Base-by-base conservation (phyloP, 23 tunicate species). In the Styela clava region DNA sequence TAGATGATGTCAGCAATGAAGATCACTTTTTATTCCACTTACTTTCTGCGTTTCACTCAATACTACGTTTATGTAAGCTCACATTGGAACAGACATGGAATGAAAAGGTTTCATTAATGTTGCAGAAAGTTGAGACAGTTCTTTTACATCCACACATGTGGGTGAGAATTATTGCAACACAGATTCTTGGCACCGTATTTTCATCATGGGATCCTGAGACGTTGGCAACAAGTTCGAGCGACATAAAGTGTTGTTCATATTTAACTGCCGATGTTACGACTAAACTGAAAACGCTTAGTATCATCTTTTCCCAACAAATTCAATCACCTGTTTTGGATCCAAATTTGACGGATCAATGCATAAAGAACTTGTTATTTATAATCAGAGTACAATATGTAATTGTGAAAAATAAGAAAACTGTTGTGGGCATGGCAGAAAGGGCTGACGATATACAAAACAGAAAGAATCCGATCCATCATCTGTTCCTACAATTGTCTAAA, bases 101-200 rank as follows among this genome's bases (percentile, higher is more conserved):
- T 25, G 79, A 78, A 35, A 33, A 24, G 12, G 22, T 86, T 64
- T 2, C 29, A 2, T 35, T 52, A 23, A 62, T 91, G 16, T 79
- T 91, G 32, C 72, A 69, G 12, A 24, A 34, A 18, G 83, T 83
- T 21, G 85, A 87, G 34, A 20, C 68, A 31, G 79, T 86, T 16
- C 74, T 86, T 28, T 23, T 69, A n/a, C 87, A 91, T 52, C 83
- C 91, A 2, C 97, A 91, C 74, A 79, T 69, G 37, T 91, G 97
- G 97, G 83, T 91, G n/a, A 78, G 90, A 36, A 36, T 91, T 35
- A 81, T 83, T 29, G 79, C 69, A 9, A 32, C 79, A 34, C 97
- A 91, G 61, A 79, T 91, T 51, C 79, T 83, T 34, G 97, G 97
- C 2, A 65, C 82, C 23, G 82, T 83, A 1, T 91, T 91, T 52